Percentiles rank a stretch among this genome's conserved stretches.
These are phyloP conservation scores for Melospiza georgiana DNA, from an alignment of 2,113 vertebrate genomes.

Conservation along the genomic window DNA sequence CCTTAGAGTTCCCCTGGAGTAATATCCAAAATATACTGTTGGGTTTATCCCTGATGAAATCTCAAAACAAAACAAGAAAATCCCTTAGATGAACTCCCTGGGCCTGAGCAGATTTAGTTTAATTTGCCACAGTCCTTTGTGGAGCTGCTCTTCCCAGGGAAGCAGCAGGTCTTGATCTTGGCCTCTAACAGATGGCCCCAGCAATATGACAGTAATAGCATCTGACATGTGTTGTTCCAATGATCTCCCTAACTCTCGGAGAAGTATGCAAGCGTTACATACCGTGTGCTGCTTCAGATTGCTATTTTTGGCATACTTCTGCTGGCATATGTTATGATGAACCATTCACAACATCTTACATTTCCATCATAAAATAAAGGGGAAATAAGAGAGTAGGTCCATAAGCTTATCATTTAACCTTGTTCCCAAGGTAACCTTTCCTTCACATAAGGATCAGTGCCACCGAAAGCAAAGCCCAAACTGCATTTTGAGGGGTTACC, in stretches of 20 bases:
- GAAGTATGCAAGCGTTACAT: constrained; percentile 75
- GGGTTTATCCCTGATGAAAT: not conserved
- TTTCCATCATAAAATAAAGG: constrained; percentile 68
- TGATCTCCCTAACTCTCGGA: constrained; percentile 74
- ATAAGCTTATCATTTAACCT: constrained; percentile 51
- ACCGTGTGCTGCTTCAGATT: constrained; percentile 73
- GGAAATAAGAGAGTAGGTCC: constrained; percentile 28
- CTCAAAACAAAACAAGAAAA: constrained; percentile 34
- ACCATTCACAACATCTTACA: constrained; percentile 76
- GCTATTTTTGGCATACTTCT: constrained; percentile 80
- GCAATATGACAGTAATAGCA: constrained; percentile 76
- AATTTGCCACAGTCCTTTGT: constrained; percentile 64
- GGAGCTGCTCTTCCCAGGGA: constrained; percentile 63
- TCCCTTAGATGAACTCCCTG: not conserved
- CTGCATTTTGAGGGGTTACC: constrained; percentile 5
- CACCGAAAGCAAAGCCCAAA: constrained; percentile 17
- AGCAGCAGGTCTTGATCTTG: constrained; percentile 76
- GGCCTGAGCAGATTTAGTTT: constrained; percentile 35
- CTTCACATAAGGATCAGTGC: not conserved
- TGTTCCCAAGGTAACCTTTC: constrained; percentile 65
- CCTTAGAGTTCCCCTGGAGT: not conserved
- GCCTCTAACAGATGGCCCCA: constrained; percentile 81
- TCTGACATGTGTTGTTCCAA: constrained; percentile 81
- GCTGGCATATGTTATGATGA: constrained; percentile 78
- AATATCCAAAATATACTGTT: not conserved